Base-by-base conservation (phyloP, 2,113 vertebrate genomes). In the Podilymbus podiceps region DNA sequence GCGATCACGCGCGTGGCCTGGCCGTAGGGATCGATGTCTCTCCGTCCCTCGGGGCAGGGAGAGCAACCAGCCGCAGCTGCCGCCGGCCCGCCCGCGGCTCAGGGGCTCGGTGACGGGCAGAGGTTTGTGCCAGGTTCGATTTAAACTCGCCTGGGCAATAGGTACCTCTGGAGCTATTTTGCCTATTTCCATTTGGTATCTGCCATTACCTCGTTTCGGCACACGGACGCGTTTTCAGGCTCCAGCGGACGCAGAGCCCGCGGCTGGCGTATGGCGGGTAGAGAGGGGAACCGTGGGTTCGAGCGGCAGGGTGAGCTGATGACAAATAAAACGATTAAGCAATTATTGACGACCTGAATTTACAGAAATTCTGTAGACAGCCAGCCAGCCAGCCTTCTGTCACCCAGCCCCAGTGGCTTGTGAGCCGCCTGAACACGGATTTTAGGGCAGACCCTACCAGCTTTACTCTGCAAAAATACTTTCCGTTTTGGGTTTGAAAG, bases 91-190 rank as follows among this genome's bases (percentile, higher is more conserved):
- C 38, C 38, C 25, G 52, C 2, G 5, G 33, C 47, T 68, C 44
- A 3, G 44, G 22, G 4, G 50, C 69, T 31, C 28, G 40, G 31
- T 8, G 53, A 28, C 0, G 18, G 42, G 55, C 31, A 35, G 15
- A 35, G 35, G 18, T 12, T 23, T 2, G 0, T 4, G 21, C 24
- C 16, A 0, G 0, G 15, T 33, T 73, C 5, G 2, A 17, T 10
- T 18, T 0, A 5, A 68, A n/a, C 17, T 25, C 53, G 1, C 31
- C 44, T 0, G 25, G 25, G 38, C 30, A 19, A 7, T 2, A 12
- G 5, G 5, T 8, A 5, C 75, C 33, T 5, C 75, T 8, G 12
- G 38, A 31, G 15, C 30, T 53, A 8, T 18, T 53, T 14, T 12
- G 1, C 75, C 77, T 13, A 3, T 22, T 67, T 22, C 85, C 64